Evolutionary conservation across 2,888 invertebrate genomes (phyloP).

Genomic region (Caenorhabditis sp.): DNA sequence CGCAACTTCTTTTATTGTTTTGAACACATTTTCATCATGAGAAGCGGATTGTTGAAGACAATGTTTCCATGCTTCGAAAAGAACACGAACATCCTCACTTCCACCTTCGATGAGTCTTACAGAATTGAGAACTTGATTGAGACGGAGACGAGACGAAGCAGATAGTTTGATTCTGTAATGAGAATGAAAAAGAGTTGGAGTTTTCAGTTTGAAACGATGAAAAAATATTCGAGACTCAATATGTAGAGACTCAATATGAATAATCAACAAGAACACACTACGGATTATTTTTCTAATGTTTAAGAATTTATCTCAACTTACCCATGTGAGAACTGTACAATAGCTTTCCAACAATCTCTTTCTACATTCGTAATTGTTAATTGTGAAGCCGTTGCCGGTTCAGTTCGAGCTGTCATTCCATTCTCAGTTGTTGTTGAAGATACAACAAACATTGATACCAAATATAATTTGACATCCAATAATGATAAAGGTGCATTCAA

Average conservation of each 20-base stretch:
- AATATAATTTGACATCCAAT: constrained; percentile 24
- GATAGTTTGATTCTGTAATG: constrained; percentile 14
- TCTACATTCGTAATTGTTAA: constrained; percentile 31
- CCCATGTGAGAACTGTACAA: constrained; percentile 3
- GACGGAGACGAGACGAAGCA: constrained; percentile 23
- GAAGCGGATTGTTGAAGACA: constrained; percentile 26
- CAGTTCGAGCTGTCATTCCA: constrained; percentile 18
- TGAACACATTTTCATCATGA: constrained; percentile 17
- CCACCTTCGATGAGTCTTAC: constrained; percentile 35
- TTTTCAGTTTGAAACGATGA: too few species aligned
- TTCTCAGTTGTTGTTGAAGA: constrained; percentile 23
- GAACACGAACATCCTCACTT: constrained; percentile 43
- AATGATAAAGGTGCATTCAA: constrained; percentile 5
- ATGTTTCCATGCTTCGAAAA: constrained; percentile 37
- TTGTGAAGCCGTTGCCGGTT: constrained; percentile 12
- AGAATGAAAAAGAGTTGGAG: too few species aligned
- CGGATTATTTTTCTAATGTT: not conserved
- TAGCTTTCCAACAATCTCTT: constrained; percentile 34
- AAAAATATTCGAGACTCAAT: too few species aligned
- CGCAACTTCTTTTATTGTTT: constrained; percentile 12
- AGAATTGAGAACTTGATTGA: constrained; percentile 25
- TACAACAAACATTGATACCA: constrained; percentile 17
- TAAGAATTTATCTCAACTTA: not conserved
- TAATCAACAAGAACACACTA: not conserved
- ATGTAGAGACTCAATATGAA: too few species aligned